Percentiles rank a stretch among this genome's conserved stretches.
Evolutionary conservation across 2,888 invertebrate species (phyloP).

Genomic region (Dione vanillae): DNA sequence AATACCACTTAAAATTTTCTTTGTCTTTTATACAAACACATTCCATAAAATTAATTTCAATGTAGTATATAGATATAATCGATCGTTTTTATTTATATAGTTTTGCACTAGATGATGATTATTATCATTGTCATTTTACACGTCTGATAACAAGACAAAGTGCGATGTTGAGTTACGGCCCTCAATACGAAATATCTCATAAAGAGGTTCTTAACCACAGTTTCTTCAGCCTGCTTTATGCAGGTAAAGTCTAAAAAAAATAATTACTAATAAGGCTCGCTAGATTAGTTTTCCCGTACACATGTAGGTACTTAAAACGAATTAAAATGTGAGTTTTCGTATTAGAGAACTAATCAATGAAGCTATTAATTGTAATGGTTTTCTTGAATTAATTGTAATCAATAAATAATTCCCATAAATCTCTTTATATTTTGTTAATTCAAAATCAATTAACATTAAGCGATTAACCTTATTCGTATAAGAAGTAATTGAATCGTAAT

Average conservation of each 20-base stretch:
- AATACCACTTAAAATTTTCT: slow-evolving; percentile 1
- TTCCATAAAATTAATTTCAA: slow-evolving; percentile 5
- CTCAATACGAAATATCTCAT: too few relatives aligned
- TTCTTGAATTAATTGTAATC: slow-evolving; percentile 18
- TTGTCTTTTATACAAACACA: slow-evolving; percentile 7
- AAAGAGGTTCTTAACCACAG: too few relatives aligned
- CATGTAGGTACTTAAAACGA: background rate
- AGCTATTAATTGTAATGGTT: slow-evolving; percentile 13
- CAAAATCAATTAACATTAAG: slow-evolving; percentile 13
- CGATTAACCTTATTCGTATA: slow-evolving; percentile 9
- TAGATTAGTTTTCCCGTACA: slow-evolving; percentile 1
- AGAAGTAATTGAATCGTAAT: slow-evolving; percentile 5
- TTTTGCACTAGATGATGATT: too few relatives aligned
- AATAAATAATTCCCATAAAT: slow-evolving; percentile 16
- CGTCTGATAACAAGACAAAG: too few relatives aligned
- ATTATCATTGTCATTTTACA: too few relatives aligned
- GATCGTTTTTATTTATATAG: too few relatives aligned
- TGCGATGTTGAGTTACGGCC: too few relatives aligned
- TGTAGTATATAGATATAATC: too few relatives aligned
- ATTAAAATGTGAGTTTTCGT: slow-evolving; percentile 7
- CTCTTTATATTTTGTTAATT: slow-evolving; percentile 18
- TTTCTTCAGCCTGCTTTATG: too few relatives aligned
- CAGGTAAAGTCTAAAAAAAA: too few relatives aligned
- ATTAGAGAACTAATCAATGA: slow-evolving; percentile 20
- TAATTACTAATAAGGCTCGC: background rate